Conservation (phyloP, 2,113 vertebrate species). For the Poeciliopsis occidentalis region DNA sequence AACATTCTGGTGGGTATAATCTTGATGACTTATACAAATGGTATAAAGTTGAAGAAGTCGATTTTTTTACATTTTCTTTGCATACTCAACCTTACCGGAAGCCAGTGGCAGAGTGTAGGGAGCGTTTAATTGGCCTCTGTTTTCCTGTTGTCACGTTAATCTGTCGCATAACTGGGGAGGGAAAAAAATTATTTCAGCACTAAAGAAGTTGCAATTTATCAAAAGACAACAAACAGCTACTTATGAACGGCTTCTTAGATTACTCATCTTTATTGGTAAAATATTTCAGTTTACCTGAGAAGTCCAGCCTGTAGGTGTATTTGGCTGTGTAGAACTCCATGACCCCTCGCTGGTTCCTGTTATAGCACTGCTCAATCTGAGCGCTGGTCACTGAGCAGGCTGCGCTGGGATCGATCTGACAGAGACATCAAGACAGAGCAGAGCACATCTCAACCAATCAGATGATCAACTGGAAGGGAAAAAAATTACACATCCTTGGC, state of each 20-base stretch:
- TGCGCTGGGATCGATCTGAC: slow-evolving; percentile 88
- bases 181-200: slow-evolving; percentile 20
- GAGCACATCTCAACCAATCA: not conserved
- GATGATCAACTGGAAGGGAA: not conserved
- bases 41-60: too few species aligned
- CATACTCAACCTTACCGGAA: slow-evolving; percentile 85
- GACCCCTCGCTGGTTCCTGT: slow-evolving; percentile 85
- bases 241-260: not conserved
- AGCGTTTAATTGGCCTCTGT: slow-evolving; percentile 91
- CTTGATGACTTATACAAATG: too few species aligned
- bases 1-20: too few species aligned
- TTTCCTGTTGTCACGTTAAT: slow-evolving; percentile 91
- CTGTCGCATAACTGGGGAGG: slow-evolving; percentile 89
- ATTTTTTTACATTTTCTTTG: too few species aligned
- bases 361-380: slow-evolving; percentile 94
- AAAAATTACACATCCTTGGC: not conserved
- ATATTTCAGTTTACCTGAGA: slow-evolving; percentile 82
- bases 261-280: not conserved
- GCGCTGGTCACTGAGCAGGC: slow-evolving; percentile 92
- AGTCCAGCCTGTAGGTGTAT: slow-evolving; percentile 94
- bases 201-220: not conserved
- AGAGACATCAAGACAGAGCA: slow-evolving; percentile 41
- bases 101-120: slow-evolving; percentile 89
- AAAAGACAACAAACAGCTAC: not conserved
- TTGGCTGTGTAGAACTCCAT: slow-evolving; percentile 93